These are phyloP conservation scores for Sander vitreus DNA, from an alignment of 2,113 vertebrate species.

Conservation along the genomic window DNA sequence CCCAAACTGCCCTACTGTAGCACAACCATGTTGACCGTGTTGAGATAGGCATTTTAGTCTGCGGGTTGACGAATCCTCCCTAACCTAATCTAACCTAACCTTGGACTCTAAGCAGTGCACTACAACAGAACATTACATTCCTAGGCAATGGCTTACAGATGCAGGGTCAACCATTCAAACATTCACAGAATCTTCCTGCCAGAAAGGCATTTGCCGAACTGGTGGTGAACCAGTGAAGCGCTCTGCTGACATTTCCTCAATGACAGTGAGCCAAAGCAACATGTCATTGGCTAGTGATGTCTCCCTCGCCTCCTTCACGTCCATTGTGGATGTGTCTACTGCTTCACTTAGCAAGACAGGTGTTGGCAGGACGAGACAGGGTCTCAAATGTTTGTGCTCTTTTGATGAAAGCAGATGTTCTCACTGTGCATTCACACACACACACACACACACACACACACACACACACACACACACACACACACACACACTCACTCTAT, in stretches of 20 bases:
- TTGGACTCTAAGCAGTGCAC: slow-evolving; percentile 33
- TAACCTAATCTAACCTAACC: slow-evolving; percentile 44
- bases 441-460: slow-evolving; percentile 16
- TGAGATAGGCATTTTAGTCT: slow-evolving; percentile 38
- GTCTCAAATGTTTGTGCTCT: slow-evolving; percentile 70
- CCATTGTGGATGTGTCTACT: slow-evolving; percentile 69
- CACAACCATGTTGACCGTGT: slow-evolving; percentile 15
- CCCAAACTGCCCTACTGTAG: neutral
- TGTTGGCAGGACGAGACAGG: slow-evolving; percentile 75
- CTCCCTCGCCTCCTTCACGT: slow-evolving; percentile 56
- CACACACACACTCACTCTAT: slow-evolving; percentile 19
- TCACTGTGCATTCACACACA: slow-evolving; percentile 18
- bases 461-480: slow-evolving; percentile 16
- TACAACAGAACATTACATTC: slow-evolving; percentile 57
- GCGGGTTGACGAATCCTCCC: slow-evolving; percentile 8
- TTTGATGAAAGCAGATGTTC: slow-evolving; percentile 66
- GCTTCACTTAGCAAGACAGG: slow-evolving; percentile 69
- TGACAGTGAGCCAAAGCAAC: slow-evolving; percentile 71
- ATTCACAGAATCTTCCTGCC: slow-evolving; percentile 18
- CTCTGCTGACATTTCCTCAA: slow-evolving; percentile 77
- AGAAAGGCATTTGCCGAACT: slow-evolving; percentile 38
- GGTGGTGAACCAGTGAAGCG: slow-evolving; percentile 21
- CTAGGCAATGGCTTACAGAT: slow-evolving; percentile 33
- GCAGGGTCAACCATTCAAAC: slow-evolving; percentile 59
- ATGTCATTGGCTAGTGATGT: slow-evolving; percentile 73